These are phyloP conservation scores for Semaprochilodus insignis DNA, from an alignment of 2,797 vertebrate species.

Conservation along the genomic window DNA sequence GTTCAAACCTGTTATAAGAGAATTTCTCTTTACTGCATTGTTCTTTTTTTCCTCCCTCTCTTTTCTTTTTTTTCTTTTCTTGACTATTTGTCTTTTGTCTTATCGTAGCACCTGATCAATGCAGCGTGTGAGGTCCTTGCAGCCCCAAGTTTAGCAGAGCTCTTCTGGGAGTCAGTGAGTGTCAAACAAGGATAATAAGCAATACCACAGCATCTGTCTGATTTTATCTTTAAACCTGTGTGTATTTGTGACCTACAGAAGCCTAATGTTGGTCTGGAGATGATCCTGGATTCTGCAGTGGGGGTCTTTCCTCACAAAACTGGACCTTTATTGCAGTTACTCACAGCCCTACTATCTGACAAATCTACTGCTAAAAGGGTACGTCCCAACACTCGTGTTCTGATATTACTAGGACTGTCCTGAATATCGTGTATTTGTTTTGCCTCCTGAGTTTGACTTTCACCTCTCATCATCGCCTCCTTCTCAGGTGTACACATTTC, in stretches of 20 bases:
- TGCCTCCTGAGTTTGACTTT: too few relatives aligned
- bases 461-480: too few relatives aligned
- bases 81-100: not conserved
- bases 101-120: slow-evolving; percentile 87
- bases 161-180: slow-evolving; percentile 97
- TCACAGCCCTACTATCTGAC: slow-evolving; percentile 92
- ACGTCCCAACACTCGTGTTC: not conserved
- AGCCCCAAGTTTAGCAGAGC: slow-evolving; percentile 91
- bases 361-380: slow-evolving; percentile 97
- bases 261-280: slow-evolving; percentile 90
- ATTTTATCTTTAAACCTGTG: slow-evolving; percentile 1
- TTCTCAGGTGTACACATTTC: slow-evolving; percentile 92
- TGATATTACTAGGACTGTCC: too few relatives aligned
- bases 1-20: too few relatives aligned
- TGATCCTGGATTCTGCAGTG: slow-evolving; percentile 94
- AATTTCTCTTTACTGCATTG: not conserved
- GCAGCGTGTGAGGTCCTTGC: slow-evolving; percentile 94
- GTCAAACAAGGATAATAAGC: not conserved
- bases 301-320: slow-evolving; percentile 95
- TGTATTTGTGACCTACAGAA: slow-evolving; percentile 76
- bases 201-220: not conserved
- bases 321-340: slow-evolving; percentile 90
- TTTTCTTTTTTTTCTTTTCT: not conserved
- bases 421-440: not conserved
- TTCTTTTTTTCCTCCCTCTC: not conserved